Evolutionary conservation across 53 echinoderm and acorn worm species (phyloP), one percentile per base, ranked within the genome.

Genomic region (Echinarachnius parma): DNA sequence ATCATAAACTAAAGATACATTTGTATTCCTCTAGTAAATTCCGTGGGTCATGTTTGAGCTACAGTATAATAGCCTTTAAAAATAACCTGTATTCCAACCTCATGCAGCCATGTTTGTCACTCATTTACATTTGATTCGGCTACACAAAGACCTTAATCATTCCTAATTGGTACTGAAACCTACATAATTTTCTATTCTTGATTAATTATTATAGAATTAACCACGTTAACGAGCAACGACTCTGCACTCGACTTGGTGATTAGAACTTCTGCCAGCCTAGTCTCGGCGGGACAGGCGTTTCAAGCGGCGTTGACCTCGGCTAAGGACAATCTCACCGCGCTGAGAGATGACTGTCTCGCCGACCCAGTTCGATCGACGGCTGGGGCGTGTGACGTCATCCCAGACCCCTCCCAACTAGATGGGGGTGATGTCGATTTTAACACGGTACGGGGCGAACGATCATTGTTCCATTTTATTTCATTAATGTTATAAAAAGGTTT

Each of bases 311-410:
- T 69, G 14, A 32, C 20, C 24, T 18, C 10, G 13, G 70, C 70
- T 23, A 69, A 69, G 25, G 53, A 34, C 19, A 33, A 52, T 15
- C 21, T 69, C n/a, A 69, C 70, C 14, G 34, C 70, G 26, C 52
- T 69, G 19, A 34, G 70, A 46, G 54, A 69, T 21, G 70, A 69
- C 1, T 69, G 70, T 34, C 70, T 69, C 1, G 54, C 34, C 26
- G 70, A 69, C 34, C 53, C 53, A 3, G 1, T 16, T 10, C 10
- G 35, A 21, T 15, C 0, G 14, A 21, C 34, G 53, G 8, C 70
- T 53, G 52, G 53, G 35, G 70, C 70, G 21, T 69, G 70, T 32
- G 70, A 34, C 53, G 7, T 14, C 34, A 69, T 69, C 2, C 70
- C 70, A 4, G 70, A 69, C 53, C 70, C 70, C 13, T 11, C 53